These are phyloP conservation scores for Aphelinus certus DNA, from an alignment of 1,140 invertebrate genomes.

Conservation along the genomic window DNA sequence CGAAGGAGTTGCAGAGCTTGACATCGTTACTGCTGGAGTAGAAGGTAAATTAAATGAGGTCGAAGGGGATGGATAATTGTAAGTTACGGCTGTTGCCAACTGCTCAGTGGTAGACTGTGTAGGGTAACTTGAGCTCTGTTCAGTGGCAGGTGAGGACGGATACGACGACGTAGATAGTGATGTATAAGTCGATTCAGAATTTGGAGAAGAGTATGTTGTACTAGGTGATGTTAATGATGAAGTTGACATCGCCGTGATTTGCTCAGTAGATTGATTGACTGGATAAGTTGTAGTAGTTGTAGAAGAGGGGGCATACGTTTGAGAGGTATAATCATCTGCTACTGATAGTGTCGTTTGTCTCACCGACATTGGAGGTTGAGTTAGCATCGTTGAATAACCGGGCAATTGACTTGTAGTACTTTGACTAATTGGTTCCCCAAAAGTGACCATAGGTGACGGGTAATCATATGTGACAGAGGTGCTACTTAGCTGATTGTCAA, in stretches of 20 bases:
- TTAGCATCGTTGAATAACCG: background rate
- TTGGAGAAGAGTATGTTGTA: background rate
- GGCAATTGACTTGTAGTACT: too few species aligned
- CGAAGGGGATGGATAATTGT: background rate
- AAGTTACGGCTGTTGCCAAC: too few species aligned
- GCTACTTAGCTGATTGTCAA: background rate
- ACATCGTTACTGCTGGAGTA: background rate
- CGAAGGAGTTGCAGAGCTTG: too few species aligned
- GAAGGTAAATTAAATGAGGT: background rate
- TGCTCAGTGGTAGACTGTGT: background rate
- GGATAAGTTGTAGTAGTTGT: background rate
- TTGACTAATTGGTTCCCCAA: background rate
- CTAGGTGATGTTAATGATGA: background rate
- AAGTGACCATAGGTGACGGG: background rate
- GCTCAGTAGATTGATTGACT: background rate
- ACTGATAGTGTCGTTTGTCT: background rate
- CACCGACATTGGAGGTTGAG: background rate
- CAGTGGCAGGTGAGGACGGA: too few species aligned
- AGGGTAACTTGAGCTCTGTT: background rate
- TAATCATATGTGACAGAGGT: constrained; percentile 6
- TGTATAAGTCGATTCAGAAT: background rate
- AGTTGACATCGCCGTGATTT: background rate
- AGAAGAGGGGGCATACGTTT: background rate
- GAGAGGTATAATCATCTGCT: background rate
- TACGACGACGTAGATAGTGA: background rate